Evolutionary conservation across 2,888 invertebrate species (phyloP), one percentile per base, ranked within the genome.

Genomic region (Strigamia crassipes): DNA sequence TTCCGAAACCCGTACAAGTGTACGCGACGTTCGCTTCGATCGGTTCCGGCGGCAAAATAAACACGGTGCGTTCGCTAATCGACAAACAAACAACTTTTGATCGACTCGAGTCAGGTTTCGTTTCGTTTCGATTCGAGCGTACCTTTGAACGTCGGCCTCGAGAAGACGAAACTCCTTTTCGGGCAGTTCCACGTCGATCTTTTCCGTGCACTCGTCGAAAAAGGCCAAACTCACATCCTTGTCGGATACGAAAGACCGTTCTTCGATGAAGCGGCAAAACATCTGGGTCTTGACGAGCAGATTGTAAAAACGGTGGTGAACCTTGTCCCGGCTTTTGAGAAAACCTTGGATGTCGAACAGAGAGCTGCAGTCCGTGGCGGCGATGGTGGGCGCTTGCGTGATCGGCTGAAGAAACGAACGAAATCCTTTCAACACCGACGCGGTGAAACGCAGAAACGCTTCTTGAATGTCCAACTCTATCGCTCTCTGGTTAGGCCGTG

Each of bases 251-350:
- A 99, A 99, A 85, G 97, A 97, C 23, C 99, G 91, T 88, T 99
- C 99, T 88, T 99, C 99, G 84, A 99, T 98, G 89, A 99, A 99
- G 81, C 97, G 92, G 84, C 96, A 96, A 89, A 98, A 99, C 94
- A 96, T 96, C 89, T 99, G 98, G 0, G 98, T 99, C 86, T 93
- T 93, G 91, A 96, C 94, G 87, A 97, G 90, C 85, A 95, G 90
- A 42, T 92, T 92, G 89, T 94, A 98, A 90, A 98, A 98, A 87
- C 96, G 89, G 83, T 88, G 88, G 86, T 89, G 88, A 12, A 86
- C 92, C 90, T 95, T 96, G 88, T 97, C 97, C 80, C 96, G 91
- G 18, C 96, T 96, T 84, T 94, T 91, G 73, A 96, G 88, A 88
- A 98, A 98, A 41, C 94, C 89, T 84, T 93, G 93, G 88, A 98